These are phyloP conservation scores for Campoletis raptor DNA, from an alignment of 2,888 invertebrate species.

Conservation along the genomic window DNA sequence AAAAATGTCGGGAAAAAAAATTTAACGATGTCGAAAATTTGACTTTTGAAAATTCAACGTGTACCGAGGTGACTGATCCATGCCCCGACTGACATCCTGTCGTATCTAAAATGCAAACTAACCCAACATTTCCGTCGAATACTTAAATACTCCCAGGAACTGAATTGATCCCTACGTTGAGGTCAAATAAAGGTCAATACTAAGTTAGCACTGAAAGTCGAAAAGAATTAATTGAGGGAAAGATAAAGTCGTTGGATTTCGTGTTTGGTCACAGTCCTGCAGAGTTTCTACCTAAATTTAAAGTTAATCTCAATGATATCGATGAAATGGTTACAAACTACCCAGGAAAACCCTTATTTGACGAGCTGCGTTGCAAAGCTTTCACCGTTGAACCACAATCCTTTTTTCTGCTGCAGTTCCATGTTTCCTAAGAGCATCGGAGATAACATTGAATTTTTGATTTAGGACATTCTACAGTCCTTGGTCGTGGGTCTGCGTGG, in stretches of 20 bases:
- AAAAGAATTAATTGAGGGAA: background rate
- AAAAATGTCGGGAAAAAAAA: too few relatives aligned
- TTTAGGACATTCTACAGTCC: conserved; percentile 84
- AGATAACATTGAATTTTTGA: background rate
- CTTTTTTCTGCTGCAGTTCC: background rate
- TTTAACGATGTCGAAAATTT: too few relatives aligned
- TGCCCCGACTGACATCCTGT: too few relatives aligned
- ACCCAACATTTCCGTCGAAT: background rate
- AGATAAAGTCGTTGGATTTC: too few relatives aligned
- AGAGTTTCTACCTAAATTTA: too few relatives aligned
- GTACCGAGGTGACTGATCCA: too few relatives aligned
- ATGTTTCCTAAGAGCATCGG: background rate
- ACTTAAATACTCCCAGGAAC: background rate
- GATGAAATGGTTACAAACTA: background rate
- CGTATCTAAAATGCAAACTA: background rate
- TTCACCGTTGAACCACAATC: background rate
- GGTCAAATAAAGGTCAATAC: background rate
- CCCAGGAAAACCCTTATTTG: background rate
- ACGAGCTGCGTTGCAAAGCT: background rate
- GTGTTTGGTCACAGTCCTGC: too few relatives aligned
- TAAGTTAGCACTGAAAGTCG: background rate
- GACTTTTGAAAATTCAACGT: too few relatives aligned
- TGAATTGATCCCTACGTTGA: background rate
- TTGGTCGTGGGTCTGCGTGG: conserved; percentile 92
- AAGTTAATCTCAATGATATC: too few relatives aligned